Evolutionary conservation across 2,113 vertebrate genomes (phyloP).

Genomic region (Triplophysa tibetana): DNA sequence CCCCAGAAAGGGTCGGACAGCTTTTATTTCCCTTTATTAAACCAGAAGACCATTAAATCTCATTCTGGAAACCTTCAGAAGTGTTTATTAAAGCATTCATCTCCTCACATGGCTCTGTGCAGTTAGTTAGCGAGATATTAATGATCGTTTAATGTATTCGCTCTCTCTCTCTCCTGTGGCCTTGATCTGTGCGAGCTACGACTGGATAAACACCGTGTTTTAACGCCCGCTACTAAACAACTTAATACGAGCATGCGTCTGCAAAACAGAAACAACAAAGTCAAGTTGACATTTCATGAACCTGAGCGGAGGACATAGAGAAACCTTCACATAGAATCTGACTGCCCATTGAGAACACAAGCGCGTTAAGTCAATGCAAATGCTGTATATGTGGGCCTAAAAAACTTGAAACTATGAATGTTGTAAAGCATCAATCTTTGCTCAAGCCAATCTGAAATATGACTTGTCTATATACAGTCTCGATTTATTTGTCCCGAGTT

Average conservation of each 20-base stretch:
- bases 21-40: slow-evolving; percentile 33
- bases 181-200: slow-evolving; percentile 11
- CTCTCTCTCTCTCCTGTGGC: slow-evolving; percentile 3
- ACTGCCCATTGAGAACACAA: not conserved
- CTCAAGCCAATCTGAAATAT: too few relatives aligned
- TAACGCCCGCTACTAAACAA: not conserved
- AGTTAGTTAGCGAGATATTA: slow-evolving; percentile 30
- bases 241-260: not conserved
- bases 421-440: too few relatives aligned
- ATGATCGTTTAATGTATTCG: slow-evolving; percentile 31
- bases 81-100: slow-evolving; percentile 38
- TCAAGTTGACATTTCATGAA: not conserved
- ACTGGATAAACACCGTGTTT: slow-evolving; percentile 22
- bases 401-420: too few relatives aligned
- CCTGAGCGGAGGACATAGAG: not conserved
- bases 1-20: not conserved
- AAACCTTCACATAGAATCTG: not conserved
- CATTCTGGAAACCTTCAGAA: slow-evolving; percentile 17
- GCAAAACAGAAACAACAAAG: slow-evolving; percentile 11
- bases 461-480: too few relatives aligned
- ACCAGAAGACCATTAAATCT: slow-evolving; percentile 9
- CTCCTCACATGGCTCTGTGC: slow-evolving; percentile 8
- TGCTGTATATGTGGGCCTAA: too few relatives aligned
- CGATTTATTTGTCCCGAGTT: too few relatives aligned
- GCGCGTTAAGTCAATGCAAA: too few relatives aligned